phyloP scores from a whole-genome alignment of 2,888 invertebrate genomes.

The Callinectes sapidus region DNA sequence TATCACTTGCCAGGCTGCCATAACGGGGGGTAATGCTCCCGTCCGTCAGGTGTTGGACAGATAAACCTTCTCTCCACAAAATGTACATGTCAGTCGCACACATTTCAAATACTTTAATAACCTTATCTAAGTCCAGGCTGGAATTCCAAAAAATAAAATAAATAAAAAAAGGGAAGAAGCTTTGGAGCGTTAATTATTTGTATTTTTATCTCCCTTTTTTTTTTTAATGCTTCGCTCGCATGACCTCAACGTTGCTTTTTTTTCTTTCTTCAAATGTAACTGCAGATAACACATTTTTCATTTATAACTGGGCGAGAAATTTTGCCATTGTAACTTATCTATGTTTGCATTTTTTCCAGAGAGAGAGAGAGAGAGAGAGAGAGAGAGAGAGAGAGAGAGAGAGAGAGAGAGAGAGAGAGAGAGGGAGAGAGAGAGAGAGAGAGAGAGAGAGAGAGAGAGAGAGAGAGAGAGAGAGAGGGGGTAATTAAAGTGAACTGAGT shows the following conservation, averaged over 20 bases:
- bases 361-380: conserved; percentile 18
- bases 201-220: neutral
- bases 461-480: neutral
- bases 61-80: neutral
- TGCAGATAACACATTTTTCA: neutral
- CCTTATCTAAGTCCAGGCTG: neutral
- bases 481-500: conserved; percentile 1
- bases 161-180: neutral
- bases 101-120: neutral
- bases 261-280: neutral
- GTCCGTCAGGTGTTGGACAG: neutral
- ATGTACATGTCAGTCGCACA: neutral
- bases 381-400: neutral
- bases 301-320: neutral
- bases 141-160: neutral
- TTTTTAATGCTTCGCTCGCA: neutral
- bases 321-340: neutral
- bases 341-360: too few species aligned
- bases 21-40: neutral
- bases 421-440: conserved; percentile 15
- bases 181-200: neutral
- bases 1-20: neutral
- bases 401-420: neutral
- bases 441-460: conserved; percentile 15
- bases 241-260: neutral